Evolutionary conservation across 2,797 vertebrate genomes (phyloP), one percentile per base, ranked within the genome.

Genomic region (Neosilurus mollespiculum): DNA sequence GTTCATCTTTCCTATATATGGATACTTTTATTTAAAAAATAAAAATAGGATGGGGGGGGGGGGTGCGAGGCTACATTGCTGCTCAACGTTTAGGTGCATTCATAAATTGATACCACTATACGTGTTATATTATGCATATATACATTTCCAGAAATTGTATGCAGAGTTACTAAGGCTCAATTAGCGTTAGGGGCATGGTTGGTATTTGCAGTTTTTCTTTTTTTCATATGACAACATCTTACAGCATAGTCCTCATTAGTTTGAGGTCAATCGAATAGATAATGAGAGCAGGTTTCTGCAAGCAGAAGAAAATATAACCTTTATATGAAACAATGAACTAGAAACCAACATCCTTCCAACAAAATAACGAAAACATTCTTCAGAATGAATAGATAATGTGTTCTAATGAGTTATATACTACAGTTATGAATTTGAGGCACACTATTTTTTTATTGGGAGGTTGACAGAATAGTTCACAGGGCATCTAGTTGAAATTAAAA

Each of bases 1-100:
- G 34, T 62, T 62, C 34, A n/a, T 4, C 62, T 87, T 75, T 81
- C 54, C 59, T 65, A 81, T 81, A 84, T 67, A 85, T 43, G 43
- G 56, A 61, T 43, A 61, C 34, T 11, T 73, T 73, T 56, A 9
- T 54, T 53, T 16, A 73, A 73, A 43, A 43, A 43, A 5, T 43
- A 43, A 43, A 43, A 30, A 30, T 30, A 2, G 30, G 30, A 30
- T 30, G 30, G 30, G 30, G 43, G 43, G 4, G 2, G 15, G 26
- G 11, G 11, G 14, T 22, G 59, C 20, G 22, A 76, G 12, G 20
- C 34, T 15, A 43, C 30, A 30, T 30, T 62, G 53, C 75, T 2
- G 8, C 16, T 56, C 56, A 49, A 43, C 61, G 11, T 14, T 76
- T 2, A 58, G 10, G 10, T 58, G 16, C 16, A 76, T 10, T n/a